Evolutionary conservation across 2,888 invertebrate species (phyloP), one percentile per base, ranked within the genome.

Genomic region (Drosophila robusta): DNA sequence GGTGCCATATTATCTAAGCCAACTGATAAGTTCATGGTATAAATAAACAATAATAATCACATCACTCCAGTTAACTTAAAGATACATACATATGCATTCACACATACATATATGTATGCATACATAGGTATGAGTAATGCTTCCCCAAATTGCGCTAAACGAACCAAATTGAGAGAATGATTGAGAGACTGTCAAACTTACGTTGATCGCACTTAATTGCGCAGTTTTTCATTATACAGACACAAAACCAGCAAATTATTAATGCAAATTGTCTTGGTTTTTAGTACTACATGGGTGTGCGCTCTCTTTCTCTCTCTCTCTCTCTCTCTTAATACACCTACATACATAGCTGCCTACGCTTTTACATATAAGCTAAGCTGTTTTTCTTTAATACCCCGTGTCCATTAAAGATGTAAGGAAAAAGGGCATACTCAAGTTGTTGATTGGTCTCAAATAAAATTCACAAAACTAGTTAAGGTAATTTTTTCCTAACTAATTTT

Each of bases 121-220:
- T 50, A 32, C 8, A 14, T 60, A 42, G 16, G 9, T 55, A 60
- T 74, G 78, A 78, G 64, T 78, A 75, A 75, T 75, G 26, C 42
- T 45, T 22, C 42, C 44, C 60, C 57, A 55, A 78, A 78, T 50
- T 64, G 55, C 62, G 55, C 45, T 47, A 54, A 74, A 57, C 42
- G 39, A 60, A 38, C 36, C 62, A 45, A 64, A 61, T 24, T 61
- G 36, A 57, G 57, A 39, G 58, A 51, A 58, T 58, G 44, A 57
- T 74, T 73, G 75, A 63, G 68, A 56, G 29, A 56, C 55, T 55
- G 75, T 60, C 55, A 57, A 68, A 60, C 52, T 57, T 45, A 47
- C 70, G 60, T 46, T 78, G 79, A 75, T 63, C 63, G 68, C 65
- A 67, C 57, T 67, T 80, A 88, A 88, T 80, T 83, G 87, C 87